A percentile compares a stretch with the other conserved stretches of the same genome.
Conservation (phyloP, 2,113 vertebrate species). For the Epinephelus lanceolatus region DNA sequence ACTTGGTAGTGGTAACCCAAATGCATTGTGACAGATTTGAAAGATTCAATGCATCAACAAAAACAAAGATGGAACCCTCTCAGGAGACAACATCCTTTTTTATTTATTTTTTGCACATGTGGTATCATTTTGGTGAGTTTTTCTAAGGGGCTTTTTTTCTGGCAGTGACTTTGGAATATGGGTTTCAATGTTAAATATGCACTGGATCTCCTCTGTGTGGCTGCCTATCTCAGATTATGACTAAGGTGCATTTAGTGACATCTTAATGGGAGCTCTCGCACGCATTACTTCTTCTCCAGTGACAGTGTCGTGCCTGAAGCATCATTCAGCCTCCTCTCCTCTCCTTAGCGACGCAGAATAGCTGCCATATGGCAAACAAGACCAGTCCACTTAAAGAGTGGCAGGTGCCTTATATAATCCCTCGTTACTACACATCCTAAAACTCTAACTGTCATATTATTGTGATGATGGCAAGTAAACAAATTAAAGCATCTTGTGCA, state of each 20-base stretch:
- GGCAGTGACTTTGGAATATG: not conserved
- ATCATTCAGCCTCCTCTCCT: constrained; percentile 41
- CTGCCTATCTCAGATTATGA: constrained; percentile 48
- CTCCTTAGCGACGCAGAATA: constrained; percentile 42
- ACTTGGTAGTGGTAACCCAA: not conserved
- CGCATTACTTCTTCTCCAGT: constrained; percentile 71
- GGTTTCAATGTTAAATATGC: not conserved
- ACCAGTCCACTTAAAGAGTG: constrained; percentile 14
- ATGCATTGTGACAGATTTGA: not conserved
- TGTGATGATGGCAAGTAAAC: not conserved
- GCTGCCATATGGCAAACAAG: constrained; percentile 59
- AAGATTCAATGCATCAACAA: not conserved
- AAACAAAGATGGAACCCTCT: not conserved
- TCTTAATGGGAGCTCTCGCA: constrained; percentile 63
- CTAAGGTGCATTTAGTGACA: constrained; percentile 57
- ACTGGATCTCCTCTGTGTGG: constrained; percentile 16
- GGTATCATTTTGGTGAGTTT: not conserved
- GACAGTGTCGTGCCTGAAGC: constrained; percentile 63
- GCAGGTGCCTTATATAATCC: constrained; percentile 29
- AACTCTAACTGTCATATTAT: not conserved
- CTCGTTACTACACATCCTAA: not conserved
- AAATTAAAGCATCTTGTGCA: not conserved
- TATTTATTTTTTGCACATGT: not conserved
- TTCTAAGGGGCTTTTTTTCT: not conserved
- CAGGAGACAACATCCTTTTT: not conserved